Evolutionary conservation across 2,113 vertebrate genomes (phyloP).

Genomic region (Calonectris borealis): DNA sequence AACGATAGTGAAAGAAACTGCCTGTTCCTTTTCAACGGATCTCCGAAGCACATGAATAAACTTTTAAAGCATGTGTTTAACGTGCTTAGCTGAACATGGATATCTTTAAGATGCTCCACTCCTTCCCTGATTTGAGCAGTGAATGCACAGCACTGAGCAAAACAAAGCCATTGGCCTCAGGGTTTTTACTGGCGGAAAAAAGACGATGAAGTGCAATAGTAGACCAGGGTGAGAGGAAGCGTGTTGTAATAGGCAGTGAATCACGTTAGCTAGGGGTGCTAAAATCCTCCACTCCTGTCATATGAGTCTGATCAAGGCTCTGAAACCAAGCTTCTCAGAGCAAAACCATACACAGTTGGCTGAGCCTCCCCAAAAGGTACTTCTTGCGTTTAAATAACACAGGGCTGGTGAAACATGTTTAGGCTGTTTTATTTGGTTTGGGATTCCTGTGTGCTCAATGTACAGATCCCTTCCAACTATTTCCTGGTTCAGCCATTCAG

Average conservation of each 20-base stretch:
- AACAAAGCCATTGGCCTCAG: slow-evolving; percentile 30
- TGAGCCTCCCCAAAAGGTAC: background rate
- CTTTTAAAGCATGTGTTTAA: background rate
- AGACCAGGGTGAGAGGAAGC: slow-evolving; percentile 12
- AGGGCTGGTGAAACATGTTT: background rate
- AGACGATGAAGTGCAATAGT: background rate
- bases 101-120: slow-evolving; percentile 5
- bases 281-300: slow-evolving; percentile 48
- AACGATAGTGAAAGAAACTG: background rate
- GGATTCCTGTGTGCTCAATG: background rate
- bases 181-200: background rate
- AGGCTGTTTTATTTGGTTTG: slow-evolving; percentile 28
- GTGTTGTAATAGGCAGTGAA: slow-evolving; percentile 50
- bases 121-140: background rate
- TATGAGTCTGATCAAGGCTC: slow-evolving; percentile 51
- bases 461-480: slow-evolving; percentile 19
- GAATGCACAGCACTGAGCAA: background rate
- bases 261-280: slow-evolving; percentile 26
- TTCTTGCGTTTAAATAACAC: background rate
- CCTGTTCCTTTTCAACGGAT: background rate
- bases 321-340: slow-evolving; percentile 11
- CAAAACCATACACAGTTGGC: slow-evolving; percentile 26
- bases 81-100: background rate
- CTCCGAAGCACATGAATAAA: background rate
- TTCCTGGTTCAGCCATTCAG: slow-evolving; percentile 42